Conservation (phyloP, 2,113 vertebrate genomes). For the Notarius lentiginosus region DNA sequence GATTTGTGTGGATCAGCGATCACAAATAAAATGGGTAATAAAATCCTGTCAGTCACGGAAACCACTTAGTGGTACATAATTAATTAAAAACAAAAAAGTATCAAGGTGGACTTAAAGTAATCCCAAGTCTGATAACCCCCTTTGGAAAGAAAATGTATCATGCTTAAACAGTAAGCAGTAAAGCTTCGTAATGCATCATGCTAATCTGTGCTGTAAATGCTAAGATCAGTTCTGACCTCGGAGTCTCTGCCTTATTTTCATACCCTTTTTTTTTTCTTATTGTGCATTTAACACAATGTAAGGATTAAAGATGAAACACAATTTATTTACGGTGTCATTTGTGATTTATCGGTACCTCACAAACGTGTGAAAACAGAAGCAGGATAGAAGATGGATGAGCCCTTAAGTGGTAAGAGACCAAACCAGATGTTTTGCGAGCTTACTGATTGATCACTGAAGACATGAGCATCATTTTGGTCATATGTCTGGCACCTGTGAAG, state of each 20-base stretch:
- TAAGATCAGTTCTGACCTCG: background rate
- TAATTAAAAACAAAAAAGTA: background rate
- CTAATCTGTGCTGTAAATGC: conserved; percentile 11
- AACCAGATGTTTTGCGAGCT: conserved; percentile 32
- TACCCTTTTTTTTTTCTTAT: background rate
- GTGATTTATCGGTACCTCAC: background rate
- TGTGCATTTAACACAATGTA: conserved; percentile 16
- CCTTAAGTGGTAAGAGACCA: background rate
- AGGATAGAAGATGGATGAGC: background rate
- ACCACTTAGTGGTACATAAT: conserved; percentile 18
- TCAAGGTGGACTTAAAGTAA: conserved; percentile 2
- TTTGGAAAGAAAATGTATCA: background rate
- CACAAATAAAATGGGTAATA: conserved; percentile 24
- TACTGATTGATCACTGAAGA: conserved; percentile 42
- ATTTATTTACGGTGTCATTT: background rate
- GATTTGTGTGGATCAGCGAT: conserved; percentile 32
- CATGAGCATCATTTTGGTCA: conserved; percentile 18
- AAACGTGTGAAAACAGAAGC: background rate
- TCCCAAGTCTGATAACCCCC: background rate
- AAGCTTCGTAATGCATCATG: conserved; percentile 22
- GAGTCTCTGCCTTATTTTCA: background rate
- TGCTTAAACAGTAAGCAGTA: background rate
- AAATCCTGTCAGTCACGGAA: conserved; percentile 28
- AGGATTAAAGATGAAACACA: background rate
- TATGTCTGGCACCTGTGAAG: conserved; percentile 32